phyloP scores from a whole-genome alignment of 2,888 invertebrate genomes.

The Cryptosula pallasiana region DNA sequence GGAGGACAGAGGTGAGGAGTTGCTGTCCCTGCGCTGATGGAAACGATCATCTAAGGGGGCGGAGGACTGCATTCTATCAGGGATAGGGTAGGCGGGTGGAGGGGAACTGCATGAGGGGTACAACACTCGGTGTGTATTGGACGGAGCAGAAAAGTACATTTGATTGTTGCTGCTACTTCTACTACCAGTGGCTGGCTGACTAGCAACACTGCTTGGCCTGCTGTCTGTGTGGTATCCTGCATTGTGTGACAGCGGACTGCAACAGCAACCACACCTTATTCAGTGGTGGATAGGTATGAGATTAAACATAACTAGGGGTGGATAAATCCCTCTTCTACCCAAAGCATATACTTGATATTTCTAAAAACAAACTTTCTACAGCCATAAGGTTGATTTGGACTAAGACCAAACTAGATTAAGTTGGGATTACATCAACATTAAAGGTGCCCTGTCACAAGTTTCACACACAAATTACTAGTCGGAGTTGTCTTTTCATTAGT shows the following conservation, averaged over 20 bases:
- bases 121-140: neutral
- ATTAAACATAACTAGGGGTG: too few relatives aligned
- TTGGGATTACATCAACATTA: too few relatives aligned
- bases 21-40: neutral
- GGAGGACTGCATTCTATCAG: neutral
- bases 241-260: conserved; percentile 17
- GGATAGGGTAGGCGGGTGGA: neutral
- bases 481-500: too few relatives aligned
- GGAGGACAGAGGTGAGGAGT: neutral
- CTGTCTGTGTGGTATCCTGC: neutral
- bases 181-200: neutral
- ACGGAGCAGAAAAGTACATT: conserved; percentile 22
- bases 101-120: conserved; percentile 10
- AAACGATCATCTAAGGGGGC: neutral
- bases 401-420: too few relatives aligned
- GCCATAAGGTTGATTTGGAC: too few relatives aligned
- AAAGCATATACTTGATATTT: too few relatives aligned
- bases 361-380: too few relatives aligned
- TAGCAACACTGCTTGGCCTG: conserved; percentile 11
- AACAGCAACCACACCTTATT: neutral
- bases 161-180: conserved; percentile 18
- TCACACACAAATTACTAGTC: too few relatives aligned
- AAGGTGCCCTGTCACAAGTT: too few relatives aligned
- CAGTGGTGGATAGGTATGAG: too few relatives aligned
- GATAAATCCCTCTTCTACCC: too few relatives aligned